Percentiles rank a stretch among this genome's conserved stretches.
phyloP scores from a whole-genome alignment of 2,797 vertebrate genomes.

The Mormyrops boulengeri region DNA sequence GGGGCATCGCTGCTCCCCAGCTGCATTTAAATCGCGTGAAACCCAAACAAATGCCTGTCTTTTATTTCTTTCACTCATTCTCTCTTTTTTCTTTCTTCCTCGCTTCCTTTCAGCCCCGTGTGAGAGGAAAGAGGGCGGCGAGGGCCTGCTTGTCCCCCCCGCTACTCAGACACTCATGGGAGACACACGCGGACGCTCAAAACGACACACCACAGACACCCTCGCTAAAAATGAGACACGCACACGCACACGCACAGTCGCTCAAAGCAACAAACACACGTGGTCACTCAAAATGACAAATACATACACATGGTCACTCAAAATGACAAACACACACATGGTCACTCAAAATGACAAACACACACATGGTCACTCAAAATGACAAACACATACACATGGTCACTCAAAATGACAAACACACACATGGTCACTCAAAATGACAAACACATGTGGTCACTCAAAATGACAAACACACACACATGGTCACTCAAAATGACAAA shows the following conservation, averaged over 20 bases:
- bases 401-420: not conserved
- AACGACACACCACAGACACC: not conserved
- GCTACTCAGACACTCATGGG: not conserved
- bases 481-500: not conserved
- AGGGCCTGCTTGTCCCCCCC: not conserved
- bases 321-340: not conserved
- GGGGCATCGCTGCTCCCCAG: constrained; percentile 24
- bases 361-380: not conserved
- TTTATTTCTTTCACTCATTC: not conserved
- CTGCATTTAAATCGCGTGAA: constrained; percentile 46
- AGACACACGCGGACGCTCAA: not conserved
- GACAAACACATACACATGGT: not conserved
- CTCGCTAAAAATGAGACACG: not conserved
- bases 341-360: not conserved
- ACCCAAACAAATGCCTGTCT: constrained; percentile 21
- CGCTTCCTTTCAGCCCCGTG: constrained; percentile 17
- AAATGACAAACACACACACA: not conserved
- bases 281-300: not conserved
- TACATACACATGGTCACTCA: not conserved
- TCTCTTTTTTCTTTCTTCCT: not conserved
- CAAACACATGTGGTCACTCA: not conserved
- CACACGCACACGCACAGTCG: not conserved
- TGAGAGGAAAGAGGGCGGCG: not conserved
- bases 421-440: not conserved
- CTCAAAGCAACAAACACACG: not conserved